A percentile compares a stretch with the other conserved stretches of the same genome.
Conservation (phyloP, 2,888 invertebrate species). For the Carterocephalus palaemon region DNA sequence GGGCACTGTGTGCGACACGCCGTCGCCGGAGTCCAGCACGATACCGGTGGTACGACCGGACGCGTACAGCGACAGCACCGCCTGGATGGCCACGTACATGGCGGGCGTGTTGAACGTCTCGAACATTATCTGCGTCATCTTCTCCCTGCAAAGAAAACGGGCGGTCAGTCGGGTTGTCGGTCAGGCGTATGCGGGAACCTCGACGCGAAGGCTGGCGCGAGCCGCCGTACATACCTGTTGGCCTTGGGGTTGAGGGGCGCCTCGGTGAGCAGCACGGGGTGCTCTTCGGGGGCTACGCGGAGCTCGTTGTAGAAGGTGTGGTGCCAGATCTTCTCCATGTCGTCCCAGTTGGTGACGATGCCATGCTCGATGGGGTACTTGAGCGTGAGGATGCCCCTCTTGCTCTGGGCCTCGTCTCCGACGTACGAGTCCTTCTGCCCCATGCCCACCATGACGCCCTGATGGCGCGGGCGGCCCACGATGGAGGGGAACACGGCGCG, state of each 20-base stretch:
- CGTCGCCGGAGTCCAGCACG: conserved; percentile 96
- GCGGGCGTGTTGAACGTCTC: conserved; percentile 96
- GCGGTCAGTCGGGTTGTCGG: conserved; percentile 10
- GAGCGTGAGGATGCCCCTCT: conserved; percentile 96
- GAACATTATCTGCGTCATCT: conserved; percentile 96
- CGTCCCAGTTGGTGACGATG: conserved; percentile 98
- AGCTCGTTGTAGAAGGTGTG: conserved; percentile 99
- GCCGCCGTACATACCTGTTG: conserved; percentile 73
- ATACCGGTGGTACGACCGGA: conserved; percentile 98
- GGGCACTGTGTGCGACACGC: conserved; percentile 97
- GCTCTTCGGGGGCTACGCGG: conserved; percentile 94
- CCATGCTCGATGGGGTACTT: conserved; percentile 98
- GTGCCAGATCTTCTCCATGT: conserved; percentile 99
- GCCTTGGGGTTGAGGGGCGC: conserved; percentile 93
- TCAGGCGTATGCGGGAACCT: conserved; percentile 17
- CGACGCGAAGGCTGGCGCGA: conserved; percentile 28
- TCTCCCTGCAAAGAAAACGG: conserved; percentile 79
- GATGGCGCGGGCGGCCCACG: conserved; percentile 95
- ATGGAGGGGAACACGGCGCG: conserved; percentile 97
- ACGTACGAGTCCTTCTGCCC: conserved; percentile 98
- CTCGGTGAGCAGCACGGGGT: conserved; percentile 92
- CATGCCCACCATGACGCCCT: conserved; percentile 98
- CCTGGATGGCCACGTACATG: conserved; percentile 97
- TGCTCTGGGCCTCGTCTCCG: conserved; percentile 97
- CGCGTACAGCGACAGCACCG: conserved; percentile 94